Evolutionary conservation across 1,140 invertebrate genomes (phyloP).

Genomic region (Aleiodes sp.): DNA sequence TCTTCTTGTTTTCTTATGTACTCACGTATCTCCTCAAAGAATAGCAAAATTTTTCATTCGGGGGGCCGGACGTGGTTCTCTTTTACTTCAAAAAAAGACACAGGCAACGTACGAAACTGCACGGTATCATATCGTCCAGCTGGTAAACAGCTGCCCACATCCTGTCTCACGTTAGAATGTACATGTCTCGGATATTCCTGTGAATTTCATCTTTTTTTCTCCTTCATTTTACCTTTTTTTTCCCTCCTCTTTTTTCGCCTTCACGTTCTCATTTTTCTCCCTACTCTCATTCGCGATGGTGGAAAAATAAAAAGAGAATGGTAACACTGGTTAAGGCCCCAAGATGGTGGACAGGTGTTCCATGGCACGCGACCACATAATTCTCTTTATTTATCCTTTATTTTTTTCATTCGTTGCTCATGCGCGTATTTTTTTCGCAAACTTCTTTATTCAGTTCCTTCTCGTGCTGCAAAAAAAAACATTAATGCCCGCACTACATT

Average conservation of each 20-base stretch:
- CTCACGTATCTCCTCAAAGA: too few relatives aligned
- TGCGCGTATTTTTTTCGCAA: too few relatives aligned
- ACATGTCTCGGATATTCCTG: slow-evolving; percentile 11
- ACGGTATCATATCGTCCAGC: slow-evolving; percentile 48
- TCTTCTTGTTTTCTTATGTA: too few relatives aligned
- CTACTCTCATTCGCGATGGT: slow-evolving; percentile 5
- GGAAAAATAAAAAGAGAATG: slow-evolving; percentile 15
- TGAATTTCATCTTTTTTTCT: slow-evolving; percentile 27
- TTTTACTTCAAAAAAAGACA: neutral
- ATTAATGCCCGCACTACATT: neutral
- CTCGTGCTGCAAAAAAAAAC: neutral
- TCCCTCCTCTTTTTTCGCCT: neutral
- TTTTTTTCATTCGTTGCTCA: too few relatives aligned
- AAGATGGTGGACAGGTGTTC: slow-evolving; percentile 51
- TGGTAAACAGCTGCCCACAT: slow-evolving; percentile 58
- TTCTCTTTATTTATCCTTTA: neutral
- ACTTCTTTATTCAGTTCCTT: neutral
- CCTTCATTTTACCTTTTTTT: slow-evolving; percentile 23
- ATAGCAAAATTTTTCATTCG: neutral
- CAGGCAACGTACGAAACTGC: neutral
- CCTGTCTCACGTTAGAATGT: slow-evolving; percentile 44
- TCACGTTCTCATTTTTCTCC: slow-evolving; percentile 27
- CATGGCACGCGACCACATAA: slow-evolving; percentile 39
- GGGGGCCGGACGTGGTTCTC: neutral
- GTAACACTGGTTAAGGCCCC: slow-evolving; percentile 31